A percentile compares a stretch with the other conserved stretches of the same genome.
phyloP scores from a whole-genome alignment of 2,888 invertebrate genomes.

The Drosophila kuntzei region DNA sequence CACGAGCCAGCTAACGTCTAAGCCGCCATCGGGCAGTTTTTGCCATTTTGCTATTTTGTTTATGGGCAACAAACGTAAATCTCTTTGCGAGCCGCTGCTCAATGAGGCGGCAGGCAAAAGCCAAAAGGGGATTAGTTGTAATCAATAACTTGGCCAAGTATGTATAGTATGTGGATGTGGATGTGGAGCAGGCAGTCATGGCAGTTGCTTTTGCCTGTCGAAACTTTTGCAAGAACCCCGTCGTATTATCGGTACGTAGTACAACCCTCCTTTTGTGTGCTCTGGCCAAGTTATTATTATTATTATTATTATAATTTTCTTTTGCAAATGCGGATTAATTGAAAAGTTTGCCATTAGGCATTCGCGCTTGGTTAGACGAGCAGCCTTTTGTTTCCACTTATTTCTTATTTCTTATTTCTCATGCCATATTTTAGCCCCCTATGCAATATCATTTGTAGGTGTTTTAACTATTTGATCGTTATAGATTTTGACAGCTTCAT shows the following conservation, averaged over 20 bases:
- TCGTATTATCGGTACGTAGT: conserved; percentile 16
- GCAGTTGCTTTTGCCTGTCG: conserved; percentile 64
- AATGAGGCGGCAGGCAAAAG: conserved; percentile 81
- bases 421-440: not conserved
- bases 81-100: conserved; percentile 65
- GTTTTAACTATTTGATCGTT: conserved; percentile 78
- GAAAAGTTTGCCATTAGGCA: conserved; percentile 79
- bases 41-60: conserved; percentile 72
- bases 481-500: conserved; percentile 76
- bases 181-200: conserved; percentile 22
- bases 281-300: conserved; percentile 71
- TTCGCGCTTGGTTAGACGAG: conserved; percentile 74
- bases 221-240: conserved; percentile 52
- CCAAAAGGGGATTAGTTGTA: conserved; percentile 80
- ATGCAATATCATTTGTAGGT: conserved; percentile 38
- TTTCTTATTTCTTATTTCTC: not conserved
- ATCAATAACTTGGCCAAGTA: conserved; percentile 76
- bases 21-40: conserved; percentile 52
- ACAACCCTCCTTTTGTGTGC: conserved; percentile 30
- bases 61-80: conserved; percentile 69
- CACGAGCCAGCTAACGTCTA: conserved; percentile 34
- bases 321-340: conserved; percentile 77
- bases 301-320: conserved; percentile 77
- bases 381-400: conserved; percentile 40
- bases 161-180: conserved; percentile 1